Evolutionary conservation across 2,888 invertebrate genomes (phyloP).

Genomic region (Macrophya alboannulata): DNA sequence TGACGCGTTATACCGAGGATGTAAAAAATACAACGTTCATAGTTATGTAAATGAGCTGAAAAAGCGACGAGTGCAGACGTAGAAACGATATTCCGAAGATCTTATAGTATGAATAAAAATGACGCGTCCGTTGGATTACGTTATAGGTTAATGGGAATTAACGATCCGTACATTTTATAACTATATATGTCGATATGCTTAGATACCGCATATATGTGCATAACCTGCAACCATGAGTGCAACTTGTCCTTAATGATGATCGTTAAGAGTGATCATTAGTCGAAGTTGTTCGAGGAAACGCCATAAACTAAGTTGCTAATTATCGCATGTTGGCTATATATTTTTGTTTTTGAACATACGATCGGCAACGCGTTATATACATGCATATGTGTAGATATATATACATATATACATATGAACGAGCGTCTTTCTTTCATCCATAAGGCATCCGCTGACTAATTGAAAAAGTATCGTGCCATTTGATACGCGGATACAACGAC

Average conservation of each 20-base stretch:
- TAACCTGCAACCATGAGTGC: background rate
- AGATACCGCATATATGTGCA: background rate
- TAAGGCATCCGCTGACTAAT: constrained; percentile 36
- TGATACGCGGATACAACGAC: constrained; percentile 7
- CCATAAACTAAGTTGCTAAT: constrained; percentile 44
- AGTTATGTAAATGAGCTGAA: too few species aligned
- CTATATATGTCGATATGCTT: background rate
- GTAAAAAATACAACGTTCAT: constrained; percentile 28
- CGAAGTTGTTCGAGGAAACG: background rate
- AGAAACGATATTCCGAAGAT: too few species aligned
- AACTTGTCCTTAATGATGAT: constrained; percentile 23
- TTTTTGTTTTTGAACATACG: background rate
- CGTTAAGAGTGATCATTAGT: background rate
- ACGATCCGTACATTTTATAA: background rate
- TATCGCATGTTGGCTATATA: constrained; percentile 1
- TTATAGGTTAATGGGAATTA: background rate
- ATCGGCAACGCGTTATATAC: background rate
- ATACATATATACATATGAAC: background rate
- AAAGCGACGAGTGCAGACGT: background rate
- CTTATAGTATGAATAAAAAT: background rate
- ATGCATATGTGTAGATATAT: background rate
- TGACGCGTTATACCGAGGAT: background rate
- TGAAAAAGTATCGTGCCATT: constrained; percentile 48
- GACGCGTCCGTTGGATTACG: too few species aligned
- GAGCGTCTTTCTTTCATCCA: constrained; percentile 15